Conservation (phyloP, 2,888 invertebrate genomes). For the Mimumesa dahlbomi region DNA sequence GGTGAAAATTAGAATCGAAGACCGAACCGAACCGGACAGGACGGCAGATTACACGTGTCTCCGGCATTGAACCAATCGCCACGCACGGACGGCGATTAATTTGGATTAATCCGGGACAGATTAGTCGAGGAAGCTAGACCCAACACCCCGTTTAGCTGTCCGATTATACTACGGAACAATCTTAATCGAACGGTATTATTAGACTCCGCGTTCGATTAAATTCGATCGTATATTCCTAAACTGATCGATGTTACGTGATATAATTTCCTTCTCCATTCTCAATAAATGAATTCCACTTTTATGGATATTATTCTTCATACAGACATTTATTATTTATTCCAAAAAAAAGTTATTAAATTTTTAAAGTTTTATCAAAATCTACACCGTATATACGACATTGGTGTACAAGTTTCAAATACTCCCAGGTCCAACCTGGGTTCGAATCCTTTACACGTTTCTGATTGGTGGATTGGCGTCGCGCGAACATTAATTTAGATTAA, state of each 20-base stretch:
- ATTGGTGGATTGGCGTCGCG: slow-evolving; percentile 55
- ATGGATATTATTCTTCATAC: too few species aligned
- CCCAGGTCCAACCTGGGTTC: background rate
- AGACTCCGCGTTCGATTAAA: slow-evolving; percentile 18
- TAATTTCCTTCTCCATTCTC: too few species aligned
- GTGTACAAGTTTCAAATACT: background rate
- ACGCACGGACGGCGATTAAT: slow-evolving; percentile 41
- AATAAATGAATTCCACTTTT: background rate
- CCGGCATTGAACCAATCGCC: slow-evolving; percentile 41
- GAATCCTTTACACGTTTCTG: slow-evolving; percentile 23
- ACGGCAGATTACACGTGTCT: slow-evolving; percentile 47
- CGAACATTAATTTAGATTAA: slow-evolving; percentile 73
- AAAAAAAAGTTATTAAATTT: too few species aligned
- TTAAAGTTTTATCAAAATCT: too few species aligned
- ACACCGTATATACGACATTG: too few species aligned
- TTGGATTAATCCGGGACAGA: slow-evolving; percentile 46
- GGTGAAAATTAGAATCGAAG: slow-evolving; percentile 41
- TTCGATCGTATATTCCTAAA: too few species aligned
- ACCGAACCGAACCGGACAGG: background rate
- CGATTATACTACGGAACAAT: slow-evolving; percentile 36
- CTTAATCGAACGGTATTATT: slow-evolving; percentile 42
- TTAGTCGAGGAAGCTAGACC: slow-evolving; percentile 26
- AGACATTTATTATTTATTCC: too few species aligned
- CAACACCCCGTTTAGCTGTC: slow-evolving; percentile 5
- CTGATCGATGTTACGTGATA: too few species aligned